Evolutionary conservation across 2,888 invertebrate genomes (phyloP).

Genomic region (Charanyca ferruginea): DNA sequence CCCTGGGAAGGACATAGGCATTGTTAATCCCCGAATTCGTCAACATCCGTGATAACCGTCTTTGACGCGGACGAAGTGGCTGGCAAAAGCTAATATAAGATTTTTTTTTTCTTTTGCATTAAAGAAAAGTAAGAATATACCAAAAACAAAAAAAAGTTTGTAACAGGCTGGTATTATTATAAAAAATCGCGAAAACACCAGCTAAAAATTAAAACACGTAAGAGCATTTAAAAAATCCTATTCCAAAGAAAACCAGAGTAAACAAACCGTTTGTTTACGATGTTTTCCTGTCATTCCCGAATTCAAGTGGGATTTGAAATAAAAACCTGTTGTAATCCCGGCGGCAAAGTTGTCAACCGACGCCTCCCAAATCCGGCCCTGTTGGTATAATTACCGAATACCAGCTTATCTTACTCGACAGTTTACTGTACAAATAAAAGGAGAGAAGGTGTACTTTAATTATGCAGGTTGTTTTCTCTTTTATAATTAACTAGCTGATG

Average conservation of each 20-base stretch:
- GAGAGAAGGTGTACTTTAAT: slow-evolving; percentile 6
- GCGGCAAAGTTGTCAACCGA: slow-evolving; percentile 12
- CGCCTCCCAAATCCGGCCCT: slow-evolving; percentile 33
- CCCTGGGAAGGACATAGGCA: too few species aligned
- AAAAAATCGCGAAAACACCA: too few species aligned
- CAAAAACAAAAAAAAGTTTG: too few species aligned
- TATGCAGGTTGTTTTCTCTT: neutral
- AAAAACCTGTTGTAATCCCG: slow-evolving; percentile 30
- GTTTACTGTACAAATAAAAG: neutral
- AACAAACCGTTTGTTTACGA: slow-evolving; percentile 28
- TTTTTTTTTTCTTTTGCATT: too few species aligned
- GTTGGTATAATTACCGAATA: slow-evolving; percentile 46
- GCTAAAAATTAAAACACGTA: neutral
- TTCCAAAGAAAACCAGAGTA: slow-evolving; percentile 12
- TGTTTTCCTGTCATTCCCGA: slow-evolving; percentile 41
- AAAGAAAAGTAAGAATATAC: too few species aligned
- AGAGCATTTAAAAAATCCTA: slow-evolving; percentile 15
- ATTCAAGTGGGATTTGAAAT: slow-evolving; percentile 42
- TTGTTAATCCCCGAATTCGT: too few species aligned
- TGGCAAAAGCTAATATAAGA: too few species aligned
- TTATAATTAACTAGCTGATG: too few species aligned
- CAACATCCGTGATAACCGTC: too few species aligned
- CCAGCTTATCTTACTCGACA: slow-evolving; percentile 52
- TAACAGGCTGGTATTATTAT: too few species aligned
- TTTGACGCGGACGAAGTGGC: too few species aligned